A percentile compares a stretch with the other conserved stretches of the same genome.
These are phyloP conservation scores for Vombatus ursinus DNA, from an alignment of 2,113 vertebrate species.

Conservation along the genomic window DNA sequence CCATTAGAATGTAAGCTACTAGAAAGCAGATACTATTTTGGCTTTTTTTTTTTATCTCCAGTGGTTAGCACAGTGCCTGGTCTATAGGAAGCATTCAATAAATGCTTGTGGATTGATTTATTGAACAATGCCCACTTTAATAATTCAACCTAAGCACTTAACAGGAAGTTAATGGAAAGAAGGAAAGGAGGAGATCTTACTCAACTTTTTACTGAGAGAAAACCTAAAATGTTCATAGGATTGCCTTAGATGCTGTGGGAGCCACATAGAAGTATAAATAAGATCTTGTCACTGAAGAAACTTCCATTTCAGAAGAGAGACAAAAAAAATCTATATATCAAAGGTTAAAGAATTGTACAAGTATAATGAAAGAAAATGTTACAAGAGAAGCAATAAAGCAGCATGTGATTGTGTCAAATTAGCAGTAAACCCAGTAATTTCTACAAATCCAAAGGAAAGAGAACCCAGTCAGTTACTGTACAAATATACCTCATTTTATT, in stretches of 20 bases:
- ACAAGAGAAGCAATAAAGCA: not conserved
- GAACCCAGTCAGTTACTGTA: not conserved
- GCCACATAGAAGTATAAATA: not conserved
- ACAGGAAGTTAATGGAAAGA: not conserved
- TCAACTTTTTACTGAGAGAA: not conserved
- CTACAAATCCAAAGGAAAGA: not conserved
- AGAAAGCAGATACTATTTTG: not conserved
- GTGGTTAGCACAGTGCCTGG: not conserved
- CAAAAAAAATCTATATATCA: not conserved
- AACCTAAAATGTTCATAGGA: not conserved
- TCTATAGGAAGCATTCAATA: not conserved
- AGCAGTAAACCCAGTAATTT: not conserved
- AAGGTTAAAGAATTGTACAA: not conserved
- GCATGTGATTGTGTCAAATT: not conserved
- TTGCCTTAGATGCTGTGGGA: not conserved
- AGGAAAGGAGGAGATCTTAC: not conserved
- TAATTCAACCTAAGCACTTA: not conserved
- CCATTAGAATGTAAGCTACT: not conserved
- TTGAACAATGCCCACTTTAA: not conserved
- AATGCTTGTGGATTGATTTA: not conserved
- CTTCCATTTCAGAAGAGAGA: not conserved
- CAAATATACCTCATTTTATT: not conserved
- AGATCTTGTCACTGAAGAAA: not conserved
- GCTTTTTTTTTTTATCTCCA: not conserved
- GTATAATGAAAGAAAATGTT: not conserved